Evolutionary conservation across 2,888 invertebrate genomes (phyloP), one percentile per base, ranked within the genome.

Genomic region (Cerastis leucographa): DNA sequence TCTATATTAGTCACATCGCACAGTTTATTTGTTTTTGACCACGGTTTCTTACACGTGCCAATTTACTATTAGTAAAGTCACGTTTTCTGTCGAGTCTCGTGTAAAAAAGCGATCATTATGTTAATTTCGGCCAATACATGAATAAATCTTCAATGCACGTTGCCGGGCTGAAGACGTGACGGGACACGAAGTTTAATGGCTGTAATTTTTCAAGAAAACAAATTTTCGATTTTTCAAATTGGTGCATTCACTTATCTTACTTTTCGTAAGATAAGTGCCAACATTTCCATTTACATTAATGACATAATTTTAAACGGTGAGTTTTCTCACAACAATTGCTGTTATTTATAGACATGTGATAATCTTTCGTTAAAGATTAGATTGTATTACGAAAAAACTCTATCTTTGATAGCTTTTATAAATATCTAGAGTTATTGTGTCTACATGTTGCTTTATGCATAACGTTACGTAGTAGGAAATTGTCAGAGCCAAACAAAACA

Each of bases 401-500:
- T 56, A 74, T 71, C 70, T 81, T 75, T 35, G 42, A 51, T 62
- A 42, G n/a, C 35, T 69, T 35, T 66, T 56, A 66, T 80, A 69
- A 66, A 80, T 81, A 69, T 54, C 14, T 44, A 54, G 56, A 56
- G 65, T 19, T 59, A 68, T 67, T 49, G 11, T 78, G 68, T 81
- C 51, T 25, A 61, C 71, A 49, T 61, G 7, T 44, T 49, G 51
- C 12, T 69, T 67, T 65, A 71, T 64, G 67, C 56, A 61, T 71
- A 61, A 68, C 51, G 71, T 46, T 76, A 75, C 54, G 12, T 22
- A 76, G 71, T 69, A 71, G 83, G 85, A 61, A 82, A 82, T 49
- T 69, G 49, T 49, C 54, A 49, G 76, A 85, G 77, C 82, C 82
- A 82, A 85, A 85, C 74, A 82, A 85, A 84, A 81, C 73, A 79